A percentile compares a stretch with the other conserved stretches of the same genome.
phyloP scores from a whole-genome alignment of 2,113 vertebrate species.

The Dicaeum eximium region DNA sequence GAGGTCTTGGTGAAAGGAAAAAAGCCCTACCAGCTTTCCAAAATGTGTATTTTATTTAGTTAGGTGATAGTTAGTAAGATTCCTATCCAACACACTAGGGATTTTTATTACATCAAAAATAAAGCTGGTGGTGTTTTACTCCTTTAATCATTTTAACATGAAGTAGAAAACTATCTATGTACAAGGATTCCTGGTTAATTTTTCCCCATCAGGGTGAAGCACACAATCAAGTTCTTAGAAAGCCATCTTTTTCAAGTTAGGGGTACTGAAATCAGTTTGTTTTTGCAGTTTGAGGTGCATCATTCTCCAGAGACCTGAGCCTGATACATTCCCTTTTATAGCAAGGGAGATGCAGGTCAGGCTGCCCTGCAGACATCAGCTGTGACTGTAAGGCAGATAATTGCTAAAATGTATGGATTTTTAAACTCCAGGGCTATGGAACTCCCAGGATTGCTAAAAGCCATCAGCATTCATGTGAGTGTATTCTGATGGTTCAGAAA shows the following conservation, averaged over 20 bases:
- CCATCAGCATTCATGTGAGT: not conserved
- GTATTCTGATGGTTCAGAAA: not conserved
- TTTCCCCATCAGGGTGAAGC: not conserved
- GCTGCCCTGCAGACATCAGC: slow-evolving; percentile 7
- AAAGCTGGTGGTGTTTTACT: not conserved
- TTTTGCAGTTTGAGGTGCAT: not conserved
- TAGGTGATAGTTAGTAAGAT: not conserved
- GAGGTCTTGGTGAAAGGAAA: not conserved
- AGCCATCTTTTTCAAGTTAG: not conserved
- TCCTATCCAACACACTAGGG: not conserved
- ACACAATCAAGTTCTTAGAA: not conserved
- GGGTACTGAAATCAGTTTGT: not conserved
- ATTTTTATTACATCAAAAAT: not conserved
- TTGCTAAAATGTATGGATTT: slow-evolving; percentile 5
- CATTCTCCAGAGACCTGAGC: not conserved
- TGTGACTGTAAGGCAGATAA: not conserved
- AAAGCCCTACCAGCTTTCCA: not conserved
- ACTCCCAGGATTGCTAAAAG: not conserved
- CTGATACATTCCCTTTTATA: not conserved
- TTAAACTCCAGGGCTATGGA: not conserved
- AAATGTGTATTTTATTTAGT: not conserved
- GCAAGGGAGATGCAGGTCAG: not conserved
- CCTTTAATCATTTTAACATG: not conserved
- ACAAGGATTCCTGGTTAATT: not conserved
- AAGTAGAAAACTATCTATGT: not conserved